Evolutionary conservation across 2,888 invertebrate species (phyloP), one percentile per base, ranked within the genome.

Genomic region (Ochropleura plecta): DNA sequence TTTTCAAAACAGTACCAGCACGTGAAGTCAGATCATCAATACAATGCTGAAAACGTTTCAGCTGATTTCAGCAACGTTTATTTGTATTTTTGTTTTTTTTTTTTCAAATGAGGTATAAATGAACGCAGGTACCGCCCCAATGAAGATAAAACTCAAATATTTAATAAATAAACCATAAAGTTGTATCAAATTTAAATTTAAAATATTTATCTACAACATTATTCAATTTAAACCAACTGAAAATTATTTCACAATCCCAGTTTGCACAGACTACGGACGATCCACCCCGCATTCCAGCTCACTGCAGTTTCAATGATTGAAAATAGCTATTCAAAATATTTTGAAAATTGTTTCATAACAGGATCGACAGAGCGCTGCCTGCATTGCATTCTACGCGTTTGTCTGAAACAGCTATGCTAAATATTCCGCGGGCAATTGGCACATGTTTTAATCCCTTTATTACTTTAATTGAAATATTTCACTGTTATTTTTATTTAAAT

Each of bases 301-400:
- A 84, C 93, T 93, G 95, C 95, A 95, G 95, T 95, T 95, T 94
- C 96, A 96, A 96, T 95, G 90, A 95, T 95, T 96, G 95, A 95
- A 96, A 96, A 96, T 95, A 95, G 95, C 95, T 94, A 96, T 96
- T 95, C 96, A 96, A 96, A 96, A 96, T 94, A 96, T 95, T 96
- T 96, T 96, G 95, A 96, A 96, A 96, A 95, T 96, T 95, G 95
- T 95, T 96, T 95, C 94, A 95, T 95, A 95, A 94, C 95, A 93
- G 92, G 88, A 89, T 90, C 90, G 91, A 89, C 90, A 90, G 89
- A 89, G 91, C 89, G 90, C 89, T 89, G 91, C 89, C 92, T 92
- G 93, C 93, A 93, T 92, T 94, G 92, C 91, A 88, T 88, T 88
- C 88, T 89, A 90, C 91, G 89, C 89, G 89, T 91, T 93, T 91